Base-by-base conservation (phyloP, 2,113 vertebrate genomes). In the Pogonocichla stellata region DNA sequence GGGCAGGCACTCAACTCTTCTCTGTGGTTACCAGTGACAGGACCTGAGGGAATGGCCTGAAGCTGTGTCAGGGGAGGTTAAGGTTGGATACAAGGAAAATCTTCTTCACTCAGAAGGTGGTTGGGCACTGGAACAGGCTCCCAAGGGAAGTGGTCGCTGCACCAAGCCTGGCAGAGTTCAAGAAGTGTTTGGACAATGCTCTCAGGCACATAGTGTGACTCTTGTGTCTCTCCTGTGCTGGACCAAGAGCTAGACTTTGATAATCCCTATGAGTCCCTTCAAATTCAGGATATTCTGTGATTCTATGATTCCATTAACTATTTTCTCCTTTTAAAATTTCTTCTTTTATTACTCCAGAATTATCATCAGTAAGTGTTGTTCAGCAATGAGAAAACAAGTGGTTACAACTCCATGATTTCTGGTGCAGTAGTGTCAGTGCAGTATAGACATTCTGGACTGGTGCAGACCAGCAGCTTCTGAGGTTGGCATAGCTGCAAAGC, bases 321-420 rank as follows among this genome's bases (percentile, higher is more conserved):
- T 15, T 80, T 69, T 60, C 8, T 67, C 5, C 1, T 38, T 80
- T 22, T 3, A 1, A 14, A 3, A 10, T 29, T 53, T 3, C 3
- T 23, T 40, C 25, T 64, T 50, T 36, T 6, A 58, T 78, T 73
- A 43, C 19, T 73, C 5, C 19, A 51, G 10, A 74, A 58, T 67
- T 62, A 80, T 0, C 9, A 36, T 28, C 28, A 38, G 26, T n/a
- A 64, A 72, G 6, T 56, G 20, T 17, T 81, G 19, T 22, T 94
- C 53, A 87, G 25, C n/a, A 58, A 24, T 66, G 28, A 75, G 54
- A 67, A 79, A 85, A 62, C 2, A 54, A 73, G 20, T 42, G 29
- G 14, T 56, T 81, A 56, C 73, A 77, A 40, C 15, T 29, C 26
- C 0, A 0, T 19, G 19, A 74, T 31, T 42, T 60, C 48, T 72